These are phyloP conservation scores for Propsilocerus akamusi DNA, from an alignment of 1,140 invertebrate species.

Conservation along the genomic window DNA sequence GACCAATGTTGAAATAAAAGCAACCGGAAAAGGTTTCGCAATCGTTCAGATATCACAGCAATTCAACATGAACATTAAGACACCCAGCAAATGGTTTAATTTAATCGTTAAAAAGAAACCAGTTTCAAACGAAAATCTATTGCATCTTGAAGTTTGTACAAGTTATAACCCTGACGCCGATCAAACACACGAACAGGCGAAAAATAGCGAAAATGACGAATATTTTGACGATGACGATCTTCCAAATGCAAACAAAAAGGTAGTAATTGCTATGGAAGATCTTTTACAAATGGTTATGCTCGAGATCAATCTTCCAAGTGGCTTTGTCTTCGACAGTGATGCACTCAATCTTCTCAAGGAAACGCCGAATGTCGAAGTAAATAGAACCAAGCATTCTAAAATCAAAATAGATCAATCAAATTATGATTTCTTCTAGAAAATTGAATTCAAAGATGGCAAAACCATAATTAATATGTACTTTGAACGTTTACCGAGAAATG, in stretches of 20 bases:
- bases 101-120: constrained; percentile 59
- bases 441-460: constrained; percentile 58
- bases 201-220: background rate
- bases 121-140: constrained; percentile 45
- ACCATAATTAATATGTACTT: constrained; percentile 68
- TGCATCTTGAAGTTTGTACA: constrained; percentile 56
- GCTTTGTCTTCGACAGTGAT: constrained; percentile 56
- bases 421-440: background rate
- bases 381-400: no score
- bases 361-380: no score
- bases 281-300: constrained; percentile 84
- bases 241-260: no score
- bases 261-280: no score
- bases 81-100: constrained; percentile 56
- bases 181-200: background rate
- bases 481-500: constrained; percentile 45
- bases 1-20: constrained; percentile 38
- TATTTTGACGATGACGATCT: no score
- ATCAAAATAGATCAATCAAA: no score
- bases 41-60: constrained; percentile 65
- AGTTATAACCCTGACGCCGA: constrained; percentile 17
- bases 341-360: no score
- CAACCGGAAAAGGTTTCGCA: constrained; percentile 64
- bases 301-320: constrained; percentile 68
- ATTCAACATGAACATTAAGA: constrained; percentile 71